A percentile compares a stretch with the other conserved stretches of the same genome.
These are phyloP conservation scores for Bagarius yarrelli DNA, from an alignment of 2,113 vertebrate species.

Conservation along the genomic window DNA sequence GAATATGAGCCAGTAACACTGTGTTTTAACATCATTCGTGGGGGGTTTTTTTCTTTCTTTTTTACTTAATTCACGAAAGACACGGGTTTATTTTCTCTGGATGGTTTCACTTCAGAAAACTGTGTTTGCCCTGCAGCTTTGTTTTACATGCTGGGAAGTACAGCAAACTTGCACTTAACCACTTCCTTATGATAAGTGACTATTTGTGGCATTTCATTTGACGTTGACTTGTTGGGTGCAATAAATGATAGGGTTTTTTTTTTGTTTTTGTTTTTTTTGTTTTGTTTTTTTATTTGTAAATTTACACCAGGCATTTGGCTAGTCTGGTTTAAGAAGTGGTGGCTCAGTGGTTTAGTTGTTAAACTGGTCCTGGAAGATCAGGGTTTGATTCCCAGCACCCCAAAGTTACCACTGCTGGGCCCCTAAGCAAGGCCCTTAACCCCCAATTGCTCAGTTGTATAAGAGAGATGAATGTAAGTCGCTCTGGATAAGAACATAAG, in stretches of 20 bases:
- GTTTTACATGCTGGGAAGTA: constrained; percentile 1
- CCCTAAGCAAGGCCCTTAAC: no score
- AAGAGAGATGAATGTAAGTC: no score
- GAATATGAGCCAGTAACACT: constrained; percentile 41
- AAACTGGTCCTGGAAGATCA: no score
- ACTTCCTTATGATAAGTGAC: not conserved
- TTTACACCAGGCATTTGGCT: no score
- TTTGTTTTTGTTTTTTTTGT: no score
- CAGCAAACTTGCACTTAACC: not conserved
- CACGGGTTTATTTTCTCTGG: not conserved
- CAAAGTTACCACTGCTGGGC: no score
- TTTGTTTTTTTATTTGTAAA: no score
- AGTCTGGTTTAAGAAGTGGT: no score
- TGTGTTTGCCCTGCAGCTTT: not conserved
- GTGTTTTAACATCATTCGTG: not conserved
- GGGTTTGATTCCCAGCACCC: no score
- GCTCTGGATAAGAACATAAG: no score
- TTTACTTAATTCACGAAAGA: not conserved
- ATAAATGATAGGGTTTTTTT: constrained; percentile 1
- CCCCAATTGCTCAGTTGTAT: no score
- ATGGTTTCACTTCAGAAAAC: constrained; percentile 7
- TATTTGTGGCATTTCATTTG: not conserved
- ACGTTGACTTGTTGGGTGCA: not conserved
- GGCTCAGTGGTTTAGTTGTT: no score
- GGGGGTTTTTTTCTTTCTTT: not conserved